Conservation (phyloP, 2,888 invertebrate species). For the Meghimatium bilineatum region DNA sequence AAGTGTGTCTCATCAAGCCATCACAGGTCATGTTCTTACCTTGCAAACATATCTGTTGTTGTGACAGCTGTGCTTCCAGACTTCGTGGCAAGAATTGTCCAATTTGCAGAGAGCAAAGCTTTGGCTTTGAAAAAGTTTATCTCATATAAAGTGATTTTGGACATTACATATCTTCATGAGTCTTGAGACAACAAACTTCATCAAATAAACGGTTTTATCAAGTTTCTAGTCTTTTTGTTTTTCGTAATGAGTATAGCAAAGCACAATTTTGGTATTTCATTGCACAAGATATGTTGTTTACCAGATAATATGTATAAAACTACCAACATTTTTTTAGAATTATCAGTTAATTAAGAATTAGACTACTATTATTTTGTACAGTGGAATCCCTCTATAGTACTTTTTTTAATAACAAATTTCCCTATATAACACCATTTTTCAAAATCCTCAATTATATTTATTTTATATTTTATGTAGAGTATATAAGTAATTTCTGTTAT, state of each 20-base stretch:
- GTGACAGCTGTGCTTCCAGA: conserved; percentile 49
- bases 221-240: neutral
- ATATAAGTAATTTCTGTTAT: too few species aligned
- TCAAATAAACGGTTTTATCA: neutral
- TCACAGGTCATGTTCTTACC: conserved; percentile 51
- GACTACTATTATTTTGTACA: too few species aligned
- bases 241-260: neutral
- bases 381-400: too few species aligned
- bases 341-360: too few species aligned
- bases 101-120: conserved; percentile 49
- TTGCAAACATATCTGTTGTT: conserved; percentile 53
- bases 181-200: neutral
- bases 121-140: conserved; percentile 45
- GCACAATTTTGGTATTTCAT: neutral
- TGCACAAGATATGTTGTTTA: neutral
- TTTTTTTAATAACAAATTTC: too few species aligned
- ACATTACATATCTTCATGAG: neutral
- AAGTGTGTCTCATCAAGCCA: conserved; percentile 50
- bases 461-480: too few species aligned
- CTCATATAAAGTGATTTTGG: conserved; percentile 26
- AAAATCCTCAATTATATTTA: too few species aligned
- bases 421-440: too few species aligned
- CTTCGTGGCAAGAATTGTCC: conserved; percentile 51
- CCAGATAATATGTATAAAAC: too few species aligned
- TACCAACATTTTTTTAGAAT: too few species aligned